Evolutionary conservation across 2,797 vertebrate genomes (phyloP), one percentile per base, ranked within the genome.

Genomic region (Malurus leucopterus): DNA sequence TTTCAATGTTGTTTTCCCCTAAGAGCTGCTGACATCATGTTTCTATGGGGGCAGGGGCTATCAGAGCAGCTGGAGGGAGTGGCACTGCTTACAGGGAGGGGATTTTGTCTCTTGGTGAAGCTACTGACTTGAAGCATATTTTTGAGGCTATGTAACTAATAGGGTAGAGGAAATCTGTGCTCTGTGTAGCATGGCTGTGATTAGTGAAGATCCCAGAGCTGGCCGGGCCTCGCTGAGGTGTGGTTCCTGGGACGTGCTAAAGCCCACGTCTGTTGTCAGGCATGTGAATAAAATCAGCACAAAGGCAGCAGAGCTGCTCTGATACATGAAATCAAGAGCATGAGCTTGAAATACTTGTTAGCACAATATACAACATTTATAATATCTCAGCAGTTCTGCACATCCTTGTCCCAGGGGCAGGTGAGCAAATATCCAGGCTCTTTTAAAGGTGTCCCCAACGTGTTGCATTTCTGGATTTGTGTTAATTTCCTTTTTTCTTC

Each of bases 121-220:
- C 85, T 88, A 86, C 80, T 93, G 83, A 78, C 73, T 78, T 50
- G 59, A 84, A 70, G 67, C 89, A 91, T 95, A 89, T 79, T 94
- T 95, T 67, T 59, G 71, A 89, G 64, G 30, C 61, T 87, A 4
- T 61, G 89, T 95, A 90, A 89, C 58, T 51, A 57, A 43, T 24
- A 13, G 61, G 4, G 6, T n/a, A 70, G 79, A 86, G 76, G 59
- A 77, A 89, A 81, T 87, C 55, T 57, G 51, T 43, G 41, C 69
- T 81, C 68, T 44, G n/a, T 26, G 17, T 18, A 69, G 55, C 14
- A 1, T 46, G 49, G 59, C 9, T 69, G 59, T 46, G 69, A 80
- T 88, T 85, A 85, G 59, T 2, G 2, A 69, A 74, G 63, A 75
- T 89, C 83, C 63, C 82, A 57, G 47, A 62, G 58, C 49, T 73